These are phyloP conservation scores for Beaufortia kweichowensis DNA, from an alignment of 2,113 vertebrate species.

Conservation along the genomic window DNA sequence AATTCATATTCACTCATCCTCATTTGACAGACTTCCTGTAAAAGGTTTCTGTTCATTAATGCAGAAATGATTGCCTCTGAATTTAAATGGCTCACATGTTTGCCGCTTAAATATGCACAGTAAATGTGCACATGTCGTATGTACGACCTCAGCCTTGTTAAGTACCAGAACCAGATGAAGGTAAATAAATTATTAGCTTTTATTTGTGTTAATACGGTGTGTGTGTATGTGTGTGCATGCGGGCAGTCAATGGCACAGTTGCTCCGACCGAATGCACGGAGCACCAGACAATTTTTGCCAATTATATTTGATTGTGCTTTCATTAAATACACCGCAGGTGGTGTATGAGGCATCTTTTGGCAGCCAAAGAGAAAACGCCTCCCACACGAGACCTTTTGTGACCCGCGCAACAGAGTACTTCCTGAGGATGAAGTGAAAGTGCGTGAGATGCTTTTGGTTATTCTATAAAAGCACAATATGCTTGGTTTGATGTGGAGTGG, in stretches of 20 bases:
- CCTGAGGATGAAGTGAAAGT: slow-evolving; percentile 27
- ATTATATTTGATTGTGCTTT: slow-evolving; percentile 61
- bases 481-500: slow-evolving; percentile 32
- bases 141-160: not conserved
- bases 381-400: slow-evolving; percentile 40
- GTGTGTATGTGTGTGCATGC: slow-evolving; percentile 21
- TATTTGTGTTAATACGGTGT: slow-evolving; percentile 23
- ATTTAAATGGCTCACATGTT: not conserved
- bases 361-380: slow-evolving; percentile 49
- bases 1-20: slow-evolving; percentile 10
- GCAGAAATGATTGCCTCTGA: slow-evolving; percentile 27
- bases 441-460: slow-evolving; percentile 40
- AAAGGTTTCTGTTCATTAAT: slow-evolving; percentile 45
- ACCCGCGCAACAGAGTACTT: slow-evolving; percentile 36
- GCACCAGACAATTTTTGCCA: slow-evolving; percentile 56
- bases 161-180: slow-evolving; percentile 17
- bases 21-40: slow-evolving; percentile 23
- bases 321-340: slow-evolving; percentile 64
- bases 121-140: not conserved
- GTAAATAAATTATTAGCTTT: not conserved
- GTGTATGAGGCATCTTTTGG: slow-evolving; percentile 53
- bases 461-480: slow-evolving; percentile 37
- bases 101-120: slow-evolving; percentile 11
- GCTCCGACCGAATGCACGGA: slow-evolving; percentile 41
- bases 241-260: slow-evolving; percentile 33